A percentile compares a stretch with the other conserved stretches of the same genome.
Conservation (phyloP, 2,888 invertebrate genomes). For the Apodemia mormo region DNA sequence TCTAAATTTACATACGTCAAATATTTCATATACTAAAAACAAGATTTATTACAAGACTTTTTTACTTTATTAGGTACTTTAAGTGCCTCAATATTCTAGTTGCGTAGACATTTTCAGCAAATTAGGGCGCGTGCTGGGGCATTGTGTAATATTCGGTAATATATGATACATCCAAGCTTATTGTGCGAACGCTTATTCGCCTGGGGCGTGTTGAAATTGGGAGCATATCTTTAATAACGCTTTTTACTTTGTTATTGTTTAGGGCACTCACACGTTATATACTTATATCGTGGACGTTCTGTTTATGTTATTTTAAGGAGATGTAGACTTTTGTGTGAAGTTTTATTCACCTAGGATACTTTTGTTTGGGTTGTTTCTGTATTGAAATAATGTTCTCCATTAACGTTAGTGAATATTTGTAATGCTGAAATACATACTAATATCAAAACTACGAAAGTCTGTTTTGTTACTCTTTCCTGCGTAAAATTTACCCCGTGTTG, state of each 20-base stretch:
- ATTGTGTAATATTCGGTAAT: slow-evolving; percentile 13
- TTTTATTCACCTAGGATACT: too few species aligned
- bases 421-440: too few species aligned
- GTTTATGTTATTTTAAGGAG: too few species aligned
- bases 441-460: too few species aligned
- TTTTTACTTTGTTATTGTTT: not conserved
- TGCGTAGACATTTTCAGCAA: slow-evolving; percentile 16
- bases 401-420: too few species aligned
- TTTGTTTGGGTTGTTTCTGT: too few species aligned
- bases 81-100: slow-evolving; percentile 10
- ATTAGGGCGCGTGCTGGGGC: not conserved
- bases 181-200: not conserved
- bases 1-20: too few species aligned
- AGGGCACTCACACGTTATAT: not conserved
- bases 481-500: too few species aligned
- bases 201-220: not conserved
- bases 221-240: slow-evolving; percentile 14
- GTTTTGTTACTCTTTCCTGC: too few species aligned
- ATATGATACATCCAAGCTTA: slow-evolving; percentile 11
- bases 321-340: too few species aligned
- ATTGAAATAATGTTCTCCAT: too few species aligned
- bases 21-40: not conserved
- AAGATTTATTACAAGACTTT: not conserved
- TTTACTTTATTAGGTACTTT: not conserved
- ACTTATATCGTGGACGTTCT: too few species aligned